Conservation (phyloP, 2,797 vertebrate genomes). For the Rhinophrynus dorsalis region DNA sequence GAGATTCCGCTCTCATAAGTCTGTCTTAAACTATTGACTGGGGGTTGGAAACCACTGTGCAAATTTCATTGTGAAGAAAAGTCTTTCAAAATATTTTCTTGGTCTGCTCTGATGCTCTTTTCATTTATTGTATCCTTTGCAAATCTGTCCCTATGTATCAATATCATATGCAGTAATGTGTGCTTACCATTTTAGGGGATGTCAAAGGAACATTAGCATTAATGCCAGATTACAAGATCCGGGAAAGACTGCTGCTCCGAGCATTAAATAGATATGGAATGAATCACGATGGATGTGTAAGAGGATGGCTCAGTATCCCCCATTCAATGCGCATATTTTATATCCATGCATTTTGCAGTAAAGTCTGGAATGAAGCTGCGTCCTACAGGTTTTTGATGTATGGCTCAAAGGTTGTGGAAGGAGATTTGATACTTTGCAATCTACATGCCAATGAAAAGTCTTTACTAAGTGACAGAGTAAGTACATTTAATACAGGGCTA, state of each 20-base stretch:
- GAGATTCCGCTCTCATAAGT: too few species aligned
- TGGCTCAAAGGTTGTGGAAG: slow-evolving; percentile 73
- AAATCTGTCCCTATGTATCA: too few species aligned
- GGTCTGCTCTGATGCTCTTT: too few species aligned
- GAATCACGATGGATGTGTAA: slow-evolving; percentile 77
- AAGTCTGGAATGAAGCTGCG: slow-evolving; percentile 88
- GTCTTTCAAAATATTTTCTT: too few species aligned
- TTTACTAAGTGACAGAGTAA: slow-evolving; percentile 59
- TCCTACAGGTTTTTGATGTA: slow-evolving; percentile 78
- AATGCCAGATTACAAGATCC: slow-evolving; percentile 86
- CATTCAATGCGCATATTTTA: slow-evolving; percentile 91
- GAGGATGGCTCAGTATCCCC: slow-evolving; percentile 90
- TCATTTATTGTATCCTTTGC: too few species aligned
- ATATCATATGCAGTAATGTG: too few species aligned
- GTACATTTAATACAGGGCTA: too few species aligned
- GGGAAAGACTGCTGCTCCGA: slow-evolving; percentile 85
- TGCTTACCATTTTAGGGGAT: slow-evolving; percentile 78
- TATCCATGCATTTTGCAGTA: slow-evolving; percentile 91
- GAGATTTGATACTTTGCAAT: slow-evolving; percentile 81
- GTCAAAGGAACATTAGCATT: slow-evolving; percentile 82
- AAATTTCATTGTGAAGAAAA: too few species aligned
- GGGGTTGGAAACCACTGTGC: too few species aligned
- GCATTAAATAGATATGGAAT: slow-evolving; percentile 87
- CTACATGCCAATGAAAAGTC: slow-evolving; percentile 41
- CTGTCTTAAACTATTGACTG: too few species aligned